phyloP scores from a whole-genome alignment of 2,888 invertebrate species.

The Napeogenes sylphis region DNA sequence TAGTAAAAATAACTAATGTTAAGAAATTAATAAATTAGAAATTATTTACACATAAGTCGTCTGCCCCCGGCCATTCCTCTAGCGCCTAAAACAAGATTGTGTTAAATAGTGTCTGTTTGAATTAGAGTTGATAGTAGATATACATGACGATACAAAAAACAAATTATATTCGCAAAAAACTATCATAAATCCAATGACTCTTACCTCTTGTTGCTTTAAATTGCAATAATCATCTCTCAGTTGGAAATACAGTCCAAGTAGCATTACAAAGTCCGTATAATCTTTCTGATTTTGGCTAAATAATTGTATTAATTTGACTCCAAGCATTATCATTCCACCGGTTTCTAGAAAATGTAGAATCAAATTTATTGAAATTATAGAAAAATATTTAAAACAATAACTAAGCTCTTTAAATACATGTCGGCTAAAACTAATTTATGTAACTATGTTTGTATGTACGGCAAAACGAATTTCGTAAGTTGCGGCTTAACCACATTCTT shows the following conservation, averaged over 20 bases:
- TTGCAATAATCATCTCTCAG: slow-evolving; percentile 94
- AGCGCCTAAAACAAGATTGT: slow-evolving; percentile 11
- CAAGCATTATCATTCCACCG: slow-evolving; percentile 21
- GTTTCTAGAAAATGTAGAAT: slow-evolving; percentile 23
- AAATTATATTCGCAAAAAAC: neutral
- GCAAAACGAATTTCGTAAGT: too few relatives aligned
- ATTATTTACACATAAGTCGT: slow-evolving; percentile 7
- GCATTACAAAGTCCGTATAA: slow-evolving; percentile 86
- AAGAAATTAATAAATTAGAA: too few relatives aligned
- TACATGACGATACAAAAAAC: neutral
- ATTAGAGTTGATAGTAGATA: slow-evolving; percentile 86
- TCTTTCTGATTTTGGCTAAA: slow-evolving; percentile 80
- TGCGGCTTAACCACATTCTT: too few relatives aligned
- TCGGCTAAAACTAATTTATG: too few relatives aligned
- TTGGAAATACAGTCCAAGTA: slow-evolving; percentile 92
- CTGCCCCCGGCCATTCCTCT: slow-evolving; percentile 17
- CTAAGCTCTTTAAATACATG: too few relatives aligned
- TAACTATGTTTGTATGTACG: too few relatives aligned
- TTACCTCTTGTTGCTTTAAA: slow-evolving; percentile 86
- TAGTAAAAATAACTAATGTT: too few relatives aligned
- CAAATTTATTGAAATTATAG: neutral
- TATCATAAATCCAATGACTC: neutral
- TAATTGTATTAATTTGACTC: slow-evolving; percentile 22
- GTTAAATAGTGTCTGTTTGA: slow-evolving; percentile 56
- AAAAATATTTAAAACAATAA: too few relatives aligned